A percentile compares a stretch with the other conserved stretches of the same genome.
Evolutionary conservation across 2,113 vertebrate species (phyloP).

Genomic region (Stercorarius parasiticus): DNA sequence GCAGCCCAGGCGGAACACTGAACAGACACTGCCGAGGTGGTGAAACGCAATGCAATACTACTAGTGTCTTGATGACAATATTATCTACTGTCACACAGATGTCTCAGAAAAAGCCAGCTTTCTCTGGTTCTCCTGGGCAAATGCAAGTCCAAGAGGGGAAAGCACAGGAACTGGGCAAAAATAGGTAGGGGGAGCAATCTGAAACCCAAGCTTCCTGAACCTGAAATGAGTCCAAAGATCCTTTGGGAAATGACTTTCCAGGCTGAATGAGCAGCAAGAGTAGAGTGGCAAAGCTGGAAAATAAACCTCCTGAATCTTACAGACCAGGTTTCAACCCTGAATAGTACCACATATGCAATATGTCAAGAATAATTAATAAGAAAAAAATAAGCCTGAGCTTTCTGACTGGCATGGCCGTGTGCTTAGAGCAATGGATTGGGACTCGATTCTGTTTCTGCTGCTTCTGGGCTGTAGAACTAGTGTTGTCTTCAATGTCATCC

Average conservation of each 20-base stretch:
- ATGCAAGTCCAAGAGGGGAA: not conserved
- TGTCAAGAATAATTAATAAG: not conserved
- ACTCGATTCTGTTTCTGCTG: not conserved
- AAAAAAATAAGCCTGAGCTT: not conserved
- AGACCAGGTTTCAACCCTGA: not conserved
- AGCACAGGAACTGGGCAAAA: not conserved
- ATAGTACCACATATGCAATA: not conserved
- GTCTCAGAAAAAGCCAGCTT: constrained; percentile 17
- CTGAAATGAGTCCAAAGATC: not conserved
- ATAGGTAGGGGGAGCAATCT: not conserved
- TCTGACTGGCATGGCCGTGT: not conserved
- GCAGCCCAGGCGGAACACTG: not conserved
- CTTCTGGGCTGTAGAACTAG: not conserved
- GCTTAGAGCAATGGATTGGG: not conserved
- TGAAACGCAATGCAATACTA: not conserved
- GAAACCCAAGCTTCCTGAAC: not conserved
- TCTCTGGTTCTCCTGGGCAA: not conserved
- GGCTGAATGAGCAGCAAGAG: not conserved
- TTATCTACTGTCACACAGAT: constrained; percentile 30
- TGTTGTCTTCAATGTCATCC: not conserved
- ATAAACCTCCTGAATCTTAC: not conserved
- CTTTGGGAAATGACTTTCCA: not conserved
- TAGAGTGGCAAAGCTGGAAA: not conserved
- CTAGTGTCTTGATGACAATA: constrained; percentile 18
- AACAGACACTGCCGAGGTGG: constrained; percentile 1